Percentiles rank a stretch among this genome's conserved stretches.
These are phyloP conservation scores for Eledona agricola DNA, from an alignment of 2,888 invertebrate genomes.

Conservation along the genomic window DNA sequence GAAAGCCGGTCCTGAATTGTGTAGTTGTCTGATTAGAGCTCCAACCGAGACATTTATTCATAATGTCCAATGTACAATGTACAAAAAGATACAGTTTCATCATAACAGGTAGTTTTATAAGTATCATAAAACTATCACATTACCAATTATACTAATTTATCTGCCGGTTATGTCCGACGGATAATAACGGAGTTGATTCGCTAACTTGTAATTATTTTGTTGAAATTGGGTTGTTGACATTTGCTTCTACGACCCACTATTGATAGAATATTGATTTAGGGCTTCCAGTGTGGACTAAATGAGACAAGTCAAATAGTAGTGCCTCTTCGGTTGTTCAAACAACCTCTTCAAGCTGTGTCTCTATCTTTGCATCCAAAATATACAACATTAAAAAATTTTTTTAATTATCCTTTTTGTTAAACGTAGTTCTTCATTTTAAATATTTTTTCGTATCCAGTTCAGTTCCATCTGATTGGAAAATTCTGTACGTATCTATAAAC, in stretches of 20 bases:
- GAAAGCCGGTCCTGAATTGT: neutral
- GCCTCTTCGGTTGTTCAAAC: too few species aligned
- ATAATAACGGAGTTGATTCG: conserved; percentile 9
- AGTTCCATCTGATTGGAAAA: too few species aligned
- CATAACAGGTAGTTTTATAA: conserved; percentile 33
- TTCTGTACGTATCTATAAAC: too few species aligned
- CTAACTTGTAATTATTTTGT: conserved; percentile 2
- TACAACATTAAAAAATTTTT: too few species aligned
- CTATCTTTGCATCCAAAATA: too few species aligned
- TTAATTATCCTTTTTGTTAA: too few species aligned
- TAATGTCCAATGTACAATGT: conserved; percentile 32
- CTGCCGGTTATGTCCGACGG: conserved; percentile 3
- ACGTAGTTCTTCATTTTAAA: too few species aligned
- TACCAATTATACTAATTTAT: conserved; percentile 27
- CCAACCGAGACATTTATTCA: conserved; percentile 31
- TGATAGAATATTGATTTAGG: too few species aligned
- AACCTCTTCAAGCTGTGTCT: too few species aligned
- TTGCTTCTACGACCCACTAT: conserved; percentile 1
- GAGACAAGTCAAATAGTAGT: too few species aligned
- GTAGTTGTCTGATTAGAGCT: conserved; percentile 29
- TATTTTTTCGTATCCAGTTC: too few species aligned
- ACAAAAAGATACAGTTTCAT: conserved; percentile 33
- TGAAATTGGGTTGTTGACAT: conserved; percentile 17
- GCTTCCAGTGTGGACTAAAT: too few species aligned
- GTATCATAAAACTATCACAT: conserved; percentile 24